Conservation (phyloP, 2,888 invertebrate species). For the Gonocerus acuteangulatus region DNA sequence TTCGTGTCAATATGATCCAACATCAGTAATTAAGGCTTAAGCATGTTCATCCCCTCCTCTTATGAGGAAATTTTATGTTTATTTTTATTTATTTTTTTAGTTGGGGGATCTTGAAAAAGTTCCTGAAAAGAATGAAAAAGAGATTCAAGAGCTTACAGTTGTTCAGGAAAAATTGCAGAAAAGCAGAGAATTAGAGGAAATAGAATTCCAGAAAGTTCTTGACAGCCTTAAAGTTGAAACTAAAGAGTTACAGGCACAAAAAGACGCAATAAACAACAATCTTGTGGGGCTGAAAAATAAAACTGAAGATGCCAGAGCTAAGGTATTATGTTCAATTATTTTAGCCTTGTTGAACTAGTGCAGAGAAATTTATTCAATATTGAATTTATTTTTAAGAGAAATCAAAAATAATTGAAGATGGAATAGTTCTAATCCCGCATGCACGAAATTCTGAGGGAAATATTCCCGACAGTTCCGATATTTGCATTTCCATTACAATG, state of each 20-base stretch:
- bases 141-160: conserved; percentile 50
- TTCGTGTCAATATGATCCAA: no score
- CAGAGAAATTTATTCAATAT: no score
- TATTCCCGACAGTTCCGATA: no score
- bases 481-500: no score
- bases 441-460: no score
- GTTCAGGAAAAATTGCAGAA: conserved; percentile 45
- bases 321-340: conserved; percentile 34
- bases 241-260: conserved; percentile 60
- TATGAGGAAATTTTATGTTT: no score
- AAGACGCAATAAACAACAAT: conserved; percentile 59
- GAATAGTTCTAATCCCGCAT: no score
- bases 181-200: conserved; percentile 49
- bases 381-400: not conserved
- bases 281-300: conserved; percentile 60
- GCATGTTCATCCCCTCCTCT: no score
- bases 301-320: conserved; percentile 62
- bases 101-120: conserved; percentile 49
- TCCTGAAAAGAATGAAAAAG: conserved; percentile 66
- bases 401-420: not conserved
- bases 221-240: conserved; percentile 60
- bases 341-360: not conserved
- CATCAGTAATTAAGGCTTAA: no score
- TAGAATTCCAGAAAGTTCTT: conserved; percentile 53
- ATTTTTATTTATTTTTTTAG: conserved; percentile 21